Conservation (phyloP, 2,113 vertebrate genomes). For the Hyla sarda region DNA sequence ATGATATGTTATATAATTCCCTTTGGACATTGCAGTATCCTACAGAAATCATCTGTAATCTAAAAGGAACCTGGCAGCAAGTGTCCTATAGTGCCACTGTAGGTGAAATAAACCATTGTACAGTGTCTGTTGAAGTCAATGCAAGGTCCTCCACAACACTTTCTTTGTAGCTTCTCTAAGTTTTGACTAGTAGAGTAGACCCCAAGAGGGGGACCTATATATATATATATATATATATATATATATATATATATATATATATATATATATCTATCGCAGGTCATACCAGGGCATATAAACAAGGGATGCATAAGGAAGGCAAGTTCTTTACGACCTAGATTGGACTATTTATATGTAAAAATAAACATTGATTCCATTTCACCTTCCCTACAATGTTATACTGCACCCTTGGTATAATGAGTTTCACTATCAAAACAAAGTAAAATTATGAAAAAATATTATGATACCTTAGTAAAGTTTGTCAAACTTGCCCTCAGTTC, state of each 20-base stretch:
- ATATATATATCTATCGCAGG: too few relatives aligned
- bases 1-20: too few relatives aligned
- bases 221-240: too few relatives aligned
- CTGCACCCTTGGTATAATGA: not conserved
- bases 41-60: not conserved
- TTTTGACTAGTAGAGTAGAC: too few relatives aligned
- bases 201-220: too few relatives aligned
- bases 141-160: too few relatives aligned
- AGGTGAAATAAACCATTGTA: not conserved
- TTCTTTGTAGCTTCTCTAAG: too few relatives aligned
- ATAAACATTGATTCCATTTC: not conserved
- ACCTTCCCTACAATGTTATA: not conserved
- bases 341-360: not conserved
- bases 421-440: not conserved
- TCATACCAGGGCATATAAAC: not conserved
- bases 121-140: too few relatives aligned
- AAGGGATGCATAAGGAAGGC: not conserved
- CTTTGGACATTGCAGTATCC: too few relatives aligned
- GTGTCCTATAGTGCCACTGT: not conserved
- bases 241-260: too few relatives aligned
- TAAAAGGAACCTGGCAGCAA: not conserved
- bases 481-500: slow-evolving; percentile 62
- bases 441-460: slow-evolving; percentile 16
- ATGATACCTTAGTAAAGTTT: slow-evolving; percentile 51
- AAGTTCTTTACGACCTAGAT: not conserved